Percentiles rank a stretch among this genome's conserved stretches.
Evolutionary conservation across 2,888 invertebrate genomes (phyloP).

Genomic region (Mechanitis messenoides): DNA sequence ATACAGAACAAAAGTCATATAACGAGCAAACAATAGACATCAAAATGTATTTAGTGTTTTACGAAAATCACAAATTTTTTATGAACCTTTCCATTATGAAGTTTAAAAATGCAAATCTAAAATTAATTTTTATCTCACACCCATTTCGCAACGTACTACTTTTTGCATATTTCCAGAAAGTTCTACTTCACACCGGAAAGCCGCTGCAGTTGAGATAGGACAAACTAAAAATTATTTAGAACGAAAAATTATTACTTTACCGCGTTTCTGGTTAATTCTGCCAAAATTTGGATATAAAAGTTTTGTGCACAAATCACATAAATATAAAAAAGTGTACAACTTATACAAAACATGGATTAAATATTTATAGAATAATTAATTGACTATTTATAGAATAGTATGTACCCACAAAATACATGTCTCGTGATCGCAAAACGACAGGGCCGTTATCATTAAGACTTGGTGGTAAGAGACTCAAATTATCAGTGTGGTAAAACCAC

Average conservation of each 20-base stretch:
- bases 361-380: no score
- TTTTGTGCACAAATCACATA: no score
- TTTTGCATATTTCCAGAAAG: slow-evolving; percentile 19
- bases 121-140: slow-evolving; percentile 17
- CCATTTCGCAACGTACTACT: slow-evolving; percentile 13
- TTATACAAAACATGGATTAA: no score
- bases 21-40: slow-evolving; percentile 3
- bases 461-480: no score
- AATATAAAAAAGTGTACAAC: no score
- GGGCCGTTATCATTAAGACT: no score
- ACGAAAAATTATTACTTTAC: neutral
- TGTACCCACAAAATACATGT: no score
- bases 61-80: slow-evolving; percentile 1
- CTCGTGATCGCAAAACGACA: no score
- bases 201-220: neutral
- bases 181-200: slow-evolving; percentile 14
- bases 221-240: slow-evolving; percentile 1
- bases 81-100: slow-evolving; percentile 8
- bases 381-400: no score
- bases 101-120: slow-evolving; percentile 20
- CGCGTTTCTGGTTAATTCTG: no score
- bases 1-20: neutral
- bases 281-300: no score
- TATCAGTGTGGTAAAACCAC: no score
- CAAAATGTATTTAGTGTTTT: slow-evolving; percentile 6